A percentile compares a stretch with the other conserved stretches of the same genome.
These are phyloP conservation scores for Phainopepla nitens DNA, from an alignment of 2,113 vertebrate species.

Conservation along the genomic window DNA sequence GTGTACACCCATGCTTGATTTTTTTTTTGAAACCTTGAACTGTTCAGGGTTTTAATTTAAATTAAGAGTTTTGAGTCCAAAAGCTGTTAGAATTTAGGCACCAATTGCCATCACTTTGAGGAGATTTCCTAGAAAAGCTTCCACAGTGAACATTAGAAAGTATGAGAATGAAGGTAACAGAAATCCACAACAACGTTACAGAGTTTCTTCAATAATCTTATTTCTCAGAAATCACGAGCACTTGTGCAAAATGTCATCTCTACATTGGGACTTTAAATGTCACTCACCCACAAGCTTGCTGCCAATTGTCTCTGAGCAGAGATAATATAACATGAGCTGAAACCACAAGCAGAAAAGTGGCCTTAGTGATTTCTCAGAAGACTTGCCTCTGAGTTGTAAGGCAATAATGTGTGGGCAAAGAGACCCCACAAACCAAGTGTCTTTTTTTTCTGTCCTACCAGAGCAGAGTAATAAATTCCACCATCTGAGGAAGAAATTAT, in stretches of 20 bases:
- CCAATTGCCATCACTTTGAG: neutral
- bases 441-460: neutral
- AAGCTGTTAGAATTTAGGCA: neutral
- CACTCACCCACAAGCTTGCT: neutral
- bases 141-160: rapidly evolving
- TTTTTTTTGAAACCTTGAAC: neutral
- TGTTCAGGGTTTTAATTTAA: neutral
- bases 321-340: rapidly evolving
- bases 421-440: neutral
- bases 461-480: neutral
- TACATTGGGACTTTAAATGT: neutral
- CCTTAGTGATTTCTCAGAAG: neutral
- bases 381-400: neutral
- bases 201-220: neutral
- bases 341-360: neutral
- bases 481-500: neutral
- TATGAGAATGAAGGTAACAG: neutral
- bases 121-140: neutral
- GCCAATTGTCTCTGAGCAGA: neutral
- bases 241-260: neutral
- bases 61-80: neutral
- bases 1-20: neutral
- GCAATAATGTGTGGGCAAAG: neutral
- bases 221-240: neutral
- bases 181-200: neutral